Evolutionary conservation across 1,140 invertebrate species (phyloP), one percentile per base, ranked within the genome.

Genomic region (Orius laevigatus): DNA sequence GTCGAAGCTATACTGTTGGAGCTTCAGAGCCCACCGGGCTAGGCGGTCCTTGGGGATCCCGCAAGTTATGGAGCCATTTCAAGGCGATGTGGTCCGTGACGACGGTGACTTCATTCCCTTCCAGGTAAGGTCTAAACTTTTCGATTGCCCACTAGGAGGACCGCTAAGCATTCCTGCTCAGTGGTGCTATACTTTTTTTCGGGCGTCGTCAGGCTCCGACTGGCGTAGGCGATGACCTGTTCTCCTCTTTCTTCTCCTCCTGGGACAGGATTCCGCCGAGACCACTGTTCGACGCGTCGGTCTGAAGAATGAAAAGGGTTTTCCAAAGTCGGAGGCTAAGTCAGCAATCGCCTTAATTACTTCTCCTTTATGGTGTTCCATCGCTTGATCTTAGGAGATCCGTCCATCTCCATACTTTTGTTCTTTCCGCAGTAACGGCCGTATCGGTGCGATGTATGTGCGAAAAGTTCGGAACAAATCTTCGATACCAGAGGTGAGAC

Each of bases 21-120:
- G 47, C 32, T 51, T 18, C 6, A 66, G 18, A 10, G 52, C 40
- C 25, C 52, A 59, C 20, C 66, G 49, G 0, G 64, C 62, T 12
- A 71, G 48, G 35, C 67, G n/a, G 45, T 36, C 61, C 63, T 1
- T 53, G 57, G 3, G 62, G 58, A 45, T 68, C 62, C 52, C 62
- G 65, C 3, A 68, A 54, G 3, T 59, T 59, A 16, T 59, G 52
- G 3, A 74, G 55, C 63, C 66, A 74, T 20, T 53, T 49, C 2
- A 73, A 58, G 55, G 49, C 71, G 67, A 50, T 57, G 35, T 68
- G 64, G 48, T 69, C 65, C 1, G 64, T 67, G 18, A 60, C 39
- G 1, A 68, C 57, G 0, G 18, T 60, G 46, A 71, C 67, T 14
- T 61, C 40, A 4, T 32, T 58, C 10, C 58, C 60, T 38, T 63